Conservation (phyloP, 2,113 vertebrate genomes). For the Emydura subglobosa region DNA sequence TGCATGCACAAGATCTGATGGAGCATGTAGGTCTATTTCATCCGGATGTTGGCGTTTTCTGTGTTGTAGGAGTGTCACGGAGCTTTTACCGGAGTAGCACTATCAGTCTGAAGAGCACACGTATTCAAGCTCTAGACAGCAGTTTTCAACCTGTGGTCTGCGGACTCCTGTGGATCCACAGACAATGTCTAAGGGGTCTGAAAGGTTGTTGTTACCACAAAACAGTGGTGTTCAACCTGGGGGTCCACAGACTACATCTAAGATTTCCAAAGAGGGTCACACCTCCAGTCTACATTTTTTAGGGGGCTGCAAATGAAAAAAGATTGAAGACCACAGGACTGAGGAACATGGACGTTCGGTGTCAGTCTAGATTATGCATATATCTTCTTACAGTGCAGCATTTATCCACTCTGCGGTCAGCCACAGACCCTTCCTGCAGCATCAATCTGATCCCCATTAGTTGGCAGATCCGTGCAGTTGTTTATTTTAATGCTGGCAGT, state of each 20-base stretch:
- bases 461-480: background rate
- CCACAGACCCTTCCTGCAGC: background rate
- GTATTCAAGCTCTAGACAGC: background rate
- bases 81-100: background rate
- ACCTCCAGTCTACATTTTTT: too few relatives aligned
- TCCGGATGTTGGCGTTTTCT: background rate
- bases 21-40: background rate
- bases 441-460: background rate
- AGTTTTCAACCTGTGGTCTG: too few relatives aligned
- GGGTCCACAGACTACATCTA: too few relatives aligned
- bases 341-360: too few relatives aligned
- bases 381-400: background rate
- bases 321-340: too few relatives aligned
- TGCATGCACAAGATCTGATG: background rate
- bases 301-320: too few relatives aligned
- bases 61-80: background rate
- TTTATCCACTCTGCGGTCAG: background rate
- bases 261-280: too few relatives aligned
- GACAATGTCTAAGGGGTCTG: too few relatives aligned
- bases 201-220: too few relatives aligned
- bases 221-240: too few relatives aligned
- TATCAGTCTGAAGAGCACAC: background rate
- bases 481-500: background rate
- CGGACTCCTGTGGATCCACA: too few relatives aligned
- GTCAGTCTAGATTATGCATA: background rate